Evolutionary conservation across 2,888 invertebrate genomes (phyloP), one percentile per base, ranked within the genome.

Genomic region (Gisinianus flammeolus): DNA sequence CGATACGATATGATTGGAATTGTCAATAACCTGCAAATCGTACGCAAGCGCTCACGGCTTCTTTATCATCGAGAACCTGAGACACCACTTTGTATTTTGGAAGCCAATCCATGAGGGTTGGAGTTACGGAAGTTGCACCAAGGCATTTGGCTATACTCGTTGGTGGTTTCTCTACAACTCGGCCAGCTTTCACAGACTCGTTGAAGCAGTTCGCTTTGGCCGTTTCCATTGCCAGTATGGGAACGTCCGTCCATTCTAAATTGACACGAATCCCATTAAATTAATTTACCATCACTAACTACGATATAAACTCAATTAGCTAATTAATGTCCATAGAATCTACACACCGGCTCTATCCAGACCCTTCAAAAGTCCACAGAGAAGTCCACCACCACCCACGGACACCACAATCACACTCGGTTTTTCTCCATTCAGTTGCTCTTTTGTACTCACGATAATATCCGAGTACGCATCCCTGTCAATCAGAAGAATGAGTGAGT

Each of bases 311-410:
- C n/a, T n/a, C n/a, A n/a, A n/a, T n/a, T n/a, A n/a, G n/a, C n/a
- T n/a, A n/a, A n/a, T n/a, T n/a, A 58, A n/a, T n/a, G 6, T 58
- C 22, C 10, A 58, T 58, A 6, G 6, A n/a, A 19, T 58, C n/a
- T n/a, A n/a, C n/a, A 87, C 87, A 28, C 87, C 87, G 2, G 85
- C 86, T 30, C 83, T 81, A 66, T 85, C 81, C 84, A 88, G 58
- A 6, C 87, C 87, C 68, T 83, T 62, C 22, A 87, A 76, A 6
- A 86, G 75, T 24, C 89, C 89, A 74, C 85, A 85, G 31, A 88
- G 79, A 26, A 89, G 85, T 0, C 89, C 89, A 0, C 89, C 89
- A 1, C 89, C 89, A 22, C 89, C 89, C 19, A 89, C 89, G 71
- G 87, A 86, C 0, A 87, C 84, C 19, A 89, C 86, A 8, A 89